Conservation (phyloP, 2,113 vertebrate species). For the Dunckerocampus dactyliophorus region DNA sequence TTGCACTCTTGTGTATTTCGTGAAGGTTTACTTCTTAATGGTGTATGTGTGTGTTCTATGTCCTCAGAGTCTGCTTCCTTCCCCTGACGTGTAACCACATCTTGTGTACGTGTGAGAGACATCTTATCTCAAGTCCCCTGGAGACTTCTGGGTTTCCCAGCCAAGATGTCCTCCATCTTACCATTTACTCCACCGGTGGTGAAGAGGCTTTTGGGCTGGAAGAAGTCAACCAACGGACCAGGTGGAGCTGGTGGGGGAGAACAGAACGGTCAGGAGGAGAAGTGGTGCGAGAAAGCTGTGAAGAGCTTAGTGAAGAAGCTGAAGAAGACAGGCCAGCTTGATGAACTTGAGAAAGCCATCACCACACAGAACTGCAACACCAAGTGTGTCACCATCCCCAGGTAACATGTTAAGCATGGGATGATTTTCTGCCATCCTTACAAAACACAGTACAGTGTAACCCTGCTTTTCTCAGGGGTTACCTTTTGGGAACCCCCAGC, state of each 20-base stretch:
- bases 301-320: slow-evolving; percentile 98
- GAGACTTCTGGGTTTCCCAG: slow-evolving; percentile 39
- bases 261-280: slow-evolving; percentile 96
- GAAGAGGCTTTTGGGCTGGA: slow-evolving; percentile 96
- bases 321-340: slow-evolving; percentile 95
- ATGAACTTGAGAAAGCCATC: slow-evolving; percentile 98
- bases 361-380: slow-evolving; percentile 97
- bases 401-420: slow-evolving; percentile 68
- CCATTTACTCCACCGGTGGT: slow-evolving; percentile 98
- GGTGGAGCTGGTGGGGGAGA: slow-evolving; percentile 82
- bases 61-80: slow-evolving; percentile 42
- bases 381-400: slow-evolving; percentile 98
- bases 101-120: neutral
- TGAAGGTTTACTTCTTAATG: slow-evolving; percentile 16
- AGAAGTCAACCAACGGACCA: slow-evolving; percentile 84
- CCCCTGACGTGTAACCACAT: slow-evolving; percentile 40
- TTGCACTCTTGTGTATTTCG: slow-evolving; percentile 3
- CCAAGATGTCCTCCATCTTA: slow-evolving; percentile 93
- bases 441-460: neutral
- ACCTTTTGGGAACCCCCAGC: too few species aligned
- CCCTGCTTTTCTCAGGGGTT: too few species aligned
- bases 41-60: slow-evolving; percentile 19
- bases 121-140: slow-evolving; percentile 30
- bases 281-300: slow-evolving; percentile 98
- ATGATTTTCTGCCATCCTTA: neutral